These are phyloP conservation scores for Catocala fraxini DNA, from an alignment of 2,888 invertebrate species.

Conservation along the genomic window DNA sequence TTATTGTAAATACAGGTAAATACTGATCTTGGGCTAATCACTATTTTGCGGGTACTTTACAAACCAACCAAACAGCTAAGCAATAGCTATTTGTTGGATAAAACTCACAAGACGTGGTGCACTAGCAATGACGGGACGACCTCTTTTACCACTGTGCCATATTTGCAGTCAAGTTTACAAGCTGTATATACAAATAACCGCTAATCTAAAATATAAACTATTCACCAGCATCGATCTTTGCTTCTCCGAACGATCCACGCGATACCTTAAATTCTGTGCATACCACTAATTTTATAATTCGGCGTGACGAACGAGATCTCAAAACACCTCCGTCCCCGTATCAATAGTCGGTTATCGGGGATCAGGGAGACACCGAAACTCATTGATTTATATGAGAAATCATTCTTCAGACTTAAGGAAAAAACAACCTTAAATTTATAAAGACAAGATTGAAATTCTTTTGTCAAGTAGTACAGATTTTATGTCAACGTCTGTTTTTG, in stretches of 20 bases:
- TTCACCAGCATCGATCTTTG: conserved; percentile 1
- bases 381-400: conserved; percentile 72
- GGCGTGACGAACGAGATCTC: conserved; percentile 67
- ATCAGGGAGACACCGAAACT: conserved; percentile 66
- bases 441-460: conserved; percentile 20
- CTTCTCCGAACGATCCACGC: conserved; percentile 11
- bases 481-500: not conserved
- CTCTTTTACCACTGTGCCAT: too few species aligned
- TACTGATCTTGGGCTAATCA: too few species aligned
- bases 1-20: too few species aligned
- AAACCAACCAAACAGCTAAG: too few species aligned
- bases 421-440: conserved; percentile 23
- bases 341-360: conserved; percentile 67
- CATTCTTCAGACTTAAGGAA: conserved; percentile 31
- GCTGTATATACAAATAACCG: too few species aligned
- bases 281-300: conserved; percentile 61
- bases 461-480: conserved; percentile 16
- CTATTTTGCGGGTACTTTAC: too few species aligned
- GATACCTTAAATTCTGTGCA: conserved; percentile 43
- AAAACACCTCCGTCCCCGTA: conserved; percentile 64
- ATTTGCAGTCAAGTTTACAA: too few species aligned
- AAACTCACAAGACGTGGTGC: too few species aligned
- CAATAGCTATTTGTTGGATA: too few species aligned
- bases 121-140: too few species aligned
- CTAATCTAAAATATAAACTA: not conserved